phyloP scores from a whole-genome alignment of 2,888 invertebrate species.

The Meiosimyza platycephala region DNA sequence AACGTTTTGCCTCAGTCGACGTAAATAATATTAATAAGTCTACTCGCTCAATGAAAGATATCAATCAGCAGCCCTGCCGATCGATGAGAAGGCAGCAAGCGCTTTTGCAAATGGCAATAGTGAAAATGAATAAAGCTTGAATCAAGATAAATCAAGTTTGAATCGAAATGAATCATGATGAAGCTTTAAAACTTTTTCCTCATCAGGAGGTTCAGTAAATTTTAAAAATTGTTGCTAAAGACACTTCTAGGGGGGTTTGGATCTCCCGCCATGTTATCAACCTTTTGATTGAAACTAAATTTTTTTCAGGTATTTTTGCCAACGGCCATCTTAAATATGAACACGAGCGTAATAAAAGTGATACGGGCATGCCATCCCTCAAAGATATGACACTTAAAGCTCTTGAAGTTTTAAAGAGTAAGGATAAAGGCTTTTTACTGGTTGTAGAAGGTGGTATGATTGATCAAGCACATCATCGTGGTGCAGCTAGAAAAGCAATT shows the following conservation, averaged over 20 bases:
- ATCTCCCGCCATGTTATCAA: background rate
- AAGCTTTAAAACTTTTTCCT: background rate
- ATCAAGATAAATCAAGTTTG: background rate
- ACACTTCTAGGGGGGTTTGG: background rate
- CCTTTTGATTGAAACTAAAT: background rate
- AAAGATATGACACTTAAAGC: conserved; percentile 84
- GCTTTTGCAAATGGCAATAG: background rate
- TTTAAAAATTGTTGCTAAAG: background rate
- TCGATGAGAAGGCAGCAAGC: too few species aligned
- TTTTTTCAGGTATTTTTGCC: conserved; percentile 77
- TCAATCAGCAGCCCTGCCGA: too few species aligned
- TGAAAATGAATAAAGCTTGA: background rate
- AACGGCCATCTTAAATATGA: conserved; percentile 84
- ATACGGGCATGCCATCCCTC: conserved; percentile 80
- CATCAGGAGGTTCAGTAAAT: background rate
- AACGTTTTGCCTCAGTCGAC: too few species aligned
- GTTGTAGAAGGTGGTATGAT: conserved; percentile 90
- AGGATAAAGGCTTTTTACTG: conserved; percentile 77
- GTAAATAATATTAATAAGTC: too few species aligned
- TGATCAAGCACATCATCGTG: conserved; percentile 88
- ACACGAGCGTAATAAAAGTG: conserved; percentile 74
- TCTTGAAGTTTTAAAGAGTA: conserved; percentile 77
- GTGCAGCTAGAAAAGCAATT: conserved; percentile 80
- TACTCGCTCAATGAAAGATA: too few species aligned
- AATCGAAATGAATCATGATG: background rate